These are phyloP conservation scores for Silurus lanzhouensis DNA, from an alignment of 2,797 vertebrate genomes.

Conservation along the genomic window DNA sequence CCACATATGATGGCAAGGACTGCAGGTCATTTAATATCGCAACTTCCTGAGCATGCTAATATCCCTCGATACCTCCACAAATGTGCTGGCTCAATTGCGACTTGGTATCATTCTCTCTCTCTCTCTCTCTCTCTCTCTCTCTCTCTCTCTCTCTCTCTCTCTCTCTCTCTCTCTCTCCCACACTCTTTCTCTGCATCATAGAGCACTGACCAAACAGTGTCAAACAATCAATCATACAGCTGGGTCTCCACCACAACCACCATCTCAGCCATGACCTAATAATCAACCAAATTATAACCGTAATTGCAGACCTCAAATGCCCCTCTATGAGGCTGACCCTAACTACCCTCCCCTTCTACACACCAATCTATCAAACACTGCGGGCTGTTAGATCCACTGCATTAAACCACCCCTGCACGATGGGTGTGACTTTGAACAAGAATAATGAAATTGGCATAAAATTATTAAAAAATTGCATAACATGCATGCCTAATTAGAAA, in stretches of 20 bases:
- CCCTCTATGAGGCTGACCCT: background rate
- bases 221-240: background rate
- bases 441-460: background rate
- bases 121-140: background rate
- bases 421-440: background rate
- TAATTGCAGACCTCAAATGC: background rate
- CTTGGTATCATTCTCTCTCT: background rate
- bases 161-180: background rate
- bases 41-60: background rate
- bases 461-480: background rate
- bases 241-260: background rate
- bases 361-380: background rate
- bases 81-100: background rate
- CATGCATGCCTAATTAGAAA: background rate
- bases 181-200: background rate
- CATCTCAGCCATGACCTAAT: slow-evolving; percentile 9
- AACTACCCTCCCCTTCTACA: background rate
- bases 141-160: background rate
- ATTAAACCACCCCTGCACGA: background rate
- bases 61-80: background rate
- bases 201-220: background rate
- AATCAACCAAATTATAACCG: background rate
- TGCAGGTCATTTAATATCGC: background rate
- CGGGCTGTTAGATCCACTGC: background rate
- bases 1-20: background rate